phyloP scores from a whole-genome alignment of 2,797 vertebrate species.

The Alosa sapidissima region DNA sequence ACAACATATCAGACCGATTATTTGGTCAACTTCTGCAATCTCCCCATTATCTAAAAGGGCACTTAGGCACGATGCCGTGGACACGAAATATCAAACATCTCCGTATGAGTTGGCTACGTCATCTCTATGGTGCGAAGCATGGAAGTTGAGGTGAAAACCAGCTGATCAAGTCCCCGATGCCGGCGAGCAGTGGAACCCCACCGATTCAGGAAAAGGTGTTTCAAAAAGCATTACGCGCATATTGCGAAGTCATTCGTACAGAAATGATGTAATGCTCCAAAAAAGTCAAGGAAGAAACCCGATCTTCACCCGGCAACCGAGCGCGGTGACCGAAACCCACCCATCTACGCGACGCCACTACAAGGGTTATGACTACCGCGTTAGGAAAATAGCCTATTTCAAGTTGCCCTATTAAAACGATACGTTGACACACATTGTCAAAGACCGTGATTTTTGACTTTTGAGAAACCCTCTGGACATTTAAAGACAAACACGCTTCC shows the following conservation, averaged over 20 bases:
- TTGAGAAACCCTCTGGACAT: background rate
- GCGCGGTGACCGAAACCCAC: slow-evolving; percentile 62
- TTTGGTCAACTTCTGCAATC: background rate
- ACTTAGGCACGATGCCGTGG: background rate
- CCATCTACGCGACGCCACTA: background rate
- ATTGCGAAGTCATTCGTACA: slow-evolving; percentile 63
- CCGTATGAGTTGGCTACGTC: slow-evolving; percentile 8
- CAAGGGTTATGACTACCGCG: slow-evolving; percentile 7
- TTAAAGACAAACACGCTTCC: background rate
- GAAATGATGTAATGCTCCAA: slow-evolving; percentile 76
- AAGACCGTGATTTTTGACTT: background rate
- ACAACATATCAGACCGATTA: background rate
- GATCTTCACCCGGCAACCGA: slow-evolving; percentile 60
- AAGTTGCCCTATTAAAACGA: slow-evolving; percentile 17
- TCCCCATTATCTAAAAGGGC: background rate
- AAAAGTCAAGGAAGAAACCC: slow-evolving; percentile 68
- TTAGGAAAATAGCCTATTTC: slow-evolving; percentile 14
- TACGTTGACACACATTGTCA: background rate
- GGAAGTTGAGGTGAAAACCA: slow-evolving; percentile 38
- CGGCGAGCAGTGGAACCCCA: background rate
- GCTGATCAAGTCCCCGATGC: slow-evolving; percentile 26
- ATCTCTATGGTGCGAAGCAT: slow-evolving; percentile 15
- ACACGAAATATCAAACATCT: slow-evolving; percentile 5
- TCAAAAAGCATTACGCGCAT: background rate
- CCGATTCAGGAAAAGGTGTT: slow-evolving; percentile 17